phyloP scores from a whole-genome alignment of 2,888 invertebrate species.

The Notocelia uddmanniana region DNA sequence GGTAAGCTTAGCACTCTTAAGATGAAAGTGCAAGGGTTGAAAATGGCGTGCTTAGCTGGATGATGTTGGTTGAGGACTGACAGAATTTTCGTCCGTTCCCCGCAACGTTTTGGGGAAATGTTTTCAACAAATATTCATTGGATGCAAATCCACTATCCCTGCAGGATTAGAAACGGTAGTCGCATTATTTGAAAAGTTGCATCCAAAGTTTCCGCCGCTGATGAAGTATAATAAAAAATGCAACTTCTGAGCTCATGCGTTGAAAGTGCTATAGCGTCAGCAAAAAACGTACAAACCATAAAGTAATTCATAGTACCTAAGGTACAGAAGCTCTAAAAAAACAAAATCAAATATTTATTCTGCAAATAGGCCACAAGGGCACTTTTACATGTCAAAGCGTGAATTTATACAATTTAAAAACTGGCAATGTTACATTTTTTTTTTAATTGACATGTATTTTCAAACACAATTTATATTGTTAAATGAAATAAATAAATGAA shows the following conservation, averaged over 20 bases:
- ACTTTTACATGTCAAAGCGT: too few relatives aligned
- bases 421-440: too few relatives aligned
- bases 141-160: slow-evolving; percentile 46
- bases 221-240: slow-evolving; percentile 38
- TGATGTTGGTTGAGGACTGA: slow-evolving; percentile 27
- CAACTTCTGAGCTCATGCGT: neutral
- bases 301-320: too few relatives aligned
- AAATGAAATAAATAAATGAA: too few relatives aligned
- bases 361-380: too few relatives aligned
- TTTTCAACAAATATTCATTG: slow-evolving; percentile 47
- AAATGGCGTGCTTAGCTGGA: neutral
- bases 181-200: slow-evolving; percentile 44
- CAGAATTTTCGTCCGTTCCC: slow-evolving; percentile 44
- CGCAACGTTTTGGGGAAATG: slow-evolving; percentile 42
- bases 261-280: neutral
- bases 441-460: too few relatives aligned
- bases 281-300: too few relatives aligned
- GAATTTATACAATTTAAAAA: too few relatives aligned
- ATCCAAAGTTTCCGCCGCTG: slow-evolving; percentile 32
- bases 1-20: neutral
- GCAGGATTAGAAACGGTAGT: slow-evolving; percentile 45
- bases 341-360: too few relatives aligned
- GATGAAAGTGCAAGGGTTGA: slow-evolving; percentile 1
- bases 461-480: too few relatives aligned
- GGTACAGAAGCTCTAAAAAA: too few relatives aligned